Percentiles rank a stretch among this genome's conserved stretches.
Evolutionary conservation across 1,140 invertebrate genomes (phyloP).

Genomic region (Melipona quadrifasciata): DNA sequence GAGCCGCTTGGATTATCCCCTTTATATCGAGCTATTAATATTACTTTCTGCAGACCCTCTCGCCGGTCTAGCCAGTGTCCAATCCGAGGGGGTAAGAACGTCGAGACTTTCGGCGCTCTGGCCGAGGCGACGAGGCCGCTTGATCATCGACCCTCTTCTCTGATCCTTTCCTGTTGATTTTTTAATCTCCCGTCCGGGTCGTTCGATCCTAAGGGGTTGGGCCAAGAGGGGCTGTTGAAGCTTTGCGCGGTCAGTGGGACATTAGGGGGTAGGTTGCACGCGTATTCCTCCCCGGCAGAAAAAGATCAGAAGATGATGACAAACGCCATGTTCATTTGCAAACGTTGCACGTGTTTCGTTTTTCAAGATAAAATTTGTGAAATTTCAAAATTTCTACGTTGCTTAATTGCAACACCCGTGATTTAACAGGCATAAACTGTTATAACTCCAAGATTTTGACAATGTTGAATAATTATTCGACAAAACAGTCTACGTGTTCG

Average conservation of each 20-base stretch:
- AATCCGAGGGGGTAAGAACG: neutral
- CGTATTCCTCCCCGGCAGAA: too few species aligned
- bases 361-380: too few species aligned
- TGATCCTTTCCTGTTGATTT: neutral
- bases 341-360: too few species aligned
- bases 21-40: constrained; percentile 72
- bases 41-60: constrained; percentile 63
- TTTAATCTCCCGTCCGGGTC: neutral
- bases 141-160: constrained; percentile 6
- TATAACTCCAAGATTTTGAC: too few species aligned
- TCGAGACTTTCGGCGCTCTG: constrained; percentile 1
- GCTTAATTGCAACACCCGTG: too few species aligned
- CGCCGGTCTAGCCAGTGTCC: neutral
- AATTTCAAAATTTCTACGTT: too few species aligned
- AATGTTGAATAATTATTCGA: too few species aligned
- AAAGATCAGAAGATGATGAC: too few species aligned
- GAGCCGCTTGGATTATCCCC: constrained; percentile 61
- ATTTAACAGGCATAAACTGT: too few species aligned
- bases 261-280: neutral
- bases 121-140: constrained; percentile 15
- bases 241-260: neutral
- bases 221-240: neutral
- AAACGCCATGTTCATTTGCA: too few species aligned
- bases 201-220: neutral
- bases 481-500: too few species aligned